Evolutionary conservation across 53 echinoderm and acorn worm species (phyloP).

Genomic region (Stichopus horrens): DNA sequence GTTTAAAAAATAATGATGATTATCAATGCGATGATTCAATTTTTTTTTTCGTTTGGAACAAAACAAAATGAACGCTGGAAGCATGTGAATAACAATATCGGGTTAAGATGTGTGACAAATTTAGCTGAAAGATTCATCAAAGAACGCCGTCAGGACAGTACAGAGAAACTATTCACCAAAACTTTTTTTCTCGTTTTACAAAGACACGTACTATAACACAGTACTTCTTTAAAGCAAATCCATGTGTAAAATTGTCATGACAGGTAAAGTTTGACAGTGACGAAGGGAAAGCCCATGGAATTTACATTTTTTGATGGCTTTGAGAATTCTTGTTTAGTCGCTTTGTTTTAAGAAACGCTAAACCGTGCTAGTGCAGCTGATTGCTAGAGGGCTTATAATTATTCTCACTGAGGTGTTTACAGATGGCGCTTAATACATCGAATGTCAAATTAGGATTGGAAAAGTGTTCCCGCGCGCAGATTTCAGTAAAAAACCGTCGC

Average conservation of each 20-base stretch:
- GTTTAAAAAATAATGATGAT: too few relatives aligned
- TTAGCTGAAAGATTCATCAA: too few relatives aligned
- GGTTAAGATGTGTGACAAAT: too few relatives aligned
- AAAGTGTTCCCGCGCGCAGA: background rate
- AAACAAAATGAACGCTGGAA: too few relatives aligned
- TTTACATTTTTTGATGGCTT: conserved; percentile 39
- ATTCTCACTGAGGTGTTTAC: background rate
- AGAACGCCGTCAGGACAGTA: too few relatives aligned
- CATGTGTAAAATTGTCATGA: background rate
- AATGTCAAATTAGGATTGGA: background rate
- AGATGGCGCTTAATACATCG: background rate
- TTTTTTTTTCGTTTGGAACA: too few relatives aligned
- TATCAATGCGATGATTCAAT: too few relatives aligned
- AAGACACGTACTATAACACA: too few relatives aligned
- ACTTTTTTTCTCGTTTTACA: too few relatives aligned
- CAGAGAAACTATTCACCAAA: too few relatives aligned
- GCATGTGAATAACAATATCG: too few relatives aligned
- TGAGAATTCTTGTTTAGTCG: conserved; percentile 2
- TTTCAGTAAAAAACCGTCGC: too few relatives aligned
- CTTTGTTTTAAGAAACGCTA: background rate
- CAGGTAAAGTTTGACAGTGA: conserved; percentile 21
- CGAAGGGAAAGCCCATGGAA: conserved; percentile 15
- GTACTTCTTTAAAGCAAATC: background rate
- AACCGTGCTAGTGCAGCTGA: conserved; percentile 4
- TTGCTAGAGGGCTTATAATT: conserved; percentile 1